Conservation (phyloP, 2,888 invertebrate genomes). For the Phortica okadai region DNA sequence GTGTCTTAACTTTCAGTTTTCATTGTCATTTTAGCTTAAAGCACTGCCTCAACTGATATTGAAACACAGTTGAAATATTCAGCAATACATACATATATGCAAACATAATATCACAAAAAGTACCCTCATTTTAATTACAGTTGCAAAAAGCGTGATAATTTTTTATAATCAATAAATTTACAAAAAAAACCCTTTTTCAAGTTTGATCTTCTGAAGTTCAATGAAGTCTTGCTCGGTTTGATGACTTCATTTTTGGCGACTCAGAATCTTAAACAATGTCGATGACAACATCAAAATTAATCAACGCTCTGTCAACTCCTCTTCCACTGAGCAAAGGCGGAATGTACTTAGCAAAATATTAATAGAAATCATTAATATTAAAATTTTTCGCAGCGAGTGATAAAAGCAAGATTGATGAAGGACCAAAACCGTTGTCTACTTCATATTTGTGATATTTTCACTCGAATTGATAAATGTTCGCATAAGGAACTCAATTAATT, state of each 20-base stretch:
- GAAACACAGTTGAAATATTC: too few species aligned
- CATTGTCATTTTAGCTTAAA: too few species aligned
- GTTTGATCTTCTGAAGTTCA: too few species aligned
- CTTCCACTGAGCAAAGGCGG: background rate
- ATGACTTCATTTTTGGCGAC: background rate
- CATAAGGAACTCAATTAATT: conserved; percentile 12
- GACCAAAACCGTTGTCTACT: background rate
- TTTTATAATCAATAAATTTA: too few species aligned
- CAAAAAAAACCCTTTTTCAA: too few species aligned
- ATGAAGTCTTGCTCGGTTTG: too few species aligned
- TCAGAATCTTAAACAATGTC: conserved; percentile 17
- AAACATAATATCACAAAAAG: too few species aligned
- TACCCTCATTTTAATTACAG: background rate
- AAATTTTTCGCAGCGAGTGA: background rate
- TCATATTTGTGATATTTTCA: background rate
- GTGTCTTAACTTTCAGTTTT: too few species aligned
- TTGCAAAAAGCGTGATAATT: background rate
- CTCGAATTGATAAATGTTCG: conserved; percentile 3
- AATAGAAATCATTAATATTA: conserved; percentile 30
- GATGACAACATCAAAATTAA: conserved; percentile 30
- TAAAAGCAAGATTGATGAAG: conserved; percentile 20
- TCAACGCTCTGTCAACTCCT: background rate
- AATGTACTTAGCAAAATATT: conserved; percentile 7
- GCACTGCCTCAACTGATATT: too few species aligned
- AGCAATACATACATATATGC: too few species aligned